phyloP scores from a whole-genome alignment of 2,113 vertebrate species.

The Pseudorectes ferrugineus region DNA sequence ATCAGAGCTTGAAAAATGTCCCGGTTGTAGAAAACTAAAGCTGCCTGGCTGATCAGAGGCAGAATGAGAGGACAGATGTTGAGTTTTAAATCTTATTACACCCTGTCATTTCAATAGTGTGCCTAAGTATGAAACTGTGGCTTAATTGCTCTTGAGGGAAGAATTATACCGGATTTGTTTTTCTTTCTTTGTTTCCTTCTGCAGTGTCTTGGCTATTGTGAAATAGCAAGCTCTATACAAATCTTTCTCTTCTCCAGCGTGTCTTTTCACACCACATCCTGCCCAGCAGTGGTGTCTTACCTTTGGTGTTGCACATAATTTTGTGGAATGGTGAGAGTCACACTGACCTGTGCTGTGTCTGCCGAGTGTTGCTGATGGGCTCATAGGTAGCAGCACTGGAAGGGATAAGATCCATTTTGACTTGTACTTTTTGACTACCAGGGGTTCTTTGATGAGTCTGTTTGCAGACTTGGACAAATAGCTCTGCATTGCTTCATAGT shows the following conservation, averaged over 20 bases:
- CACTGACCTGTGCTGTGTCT: accelerated
- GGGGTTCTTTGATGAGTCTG: neutral
- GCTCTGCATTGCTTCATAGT: neutral
- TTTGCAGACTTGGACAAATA: neutral
- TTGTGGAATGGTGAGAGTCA: neutral
- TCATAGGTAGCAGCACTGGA: neutral
- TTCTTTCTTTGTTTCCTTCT: neutral
- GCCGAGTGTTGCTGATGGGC: neutral
- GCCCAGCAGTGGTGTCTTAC: neutral
- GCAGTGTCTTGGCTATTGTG: neutral
- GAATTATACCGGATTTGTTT: neutral
- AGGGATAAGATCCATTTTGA: neutral
- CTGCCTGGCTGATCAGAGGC: neutral
- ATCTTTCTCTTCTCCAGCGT: neutral
- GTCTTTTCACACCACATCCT: neutral
- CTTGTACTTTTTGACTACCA: neutral
- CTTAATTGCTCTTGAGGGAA: neutral
- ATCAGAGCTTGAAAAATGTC: neutral
- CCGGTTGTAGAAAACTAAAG: neutral
- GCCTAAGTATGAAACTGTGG: neutral
- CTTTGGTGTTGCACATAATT: neutral
- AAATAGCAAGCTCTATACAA: neutral
- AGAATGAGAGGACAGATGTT: neutral
- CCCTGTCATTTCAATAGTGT: neutral
- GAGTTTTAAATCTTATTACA: neutral